Conservation (phyloP, 1,140 invertebrate species). For the Brachionus calyciflorus region DNA sequence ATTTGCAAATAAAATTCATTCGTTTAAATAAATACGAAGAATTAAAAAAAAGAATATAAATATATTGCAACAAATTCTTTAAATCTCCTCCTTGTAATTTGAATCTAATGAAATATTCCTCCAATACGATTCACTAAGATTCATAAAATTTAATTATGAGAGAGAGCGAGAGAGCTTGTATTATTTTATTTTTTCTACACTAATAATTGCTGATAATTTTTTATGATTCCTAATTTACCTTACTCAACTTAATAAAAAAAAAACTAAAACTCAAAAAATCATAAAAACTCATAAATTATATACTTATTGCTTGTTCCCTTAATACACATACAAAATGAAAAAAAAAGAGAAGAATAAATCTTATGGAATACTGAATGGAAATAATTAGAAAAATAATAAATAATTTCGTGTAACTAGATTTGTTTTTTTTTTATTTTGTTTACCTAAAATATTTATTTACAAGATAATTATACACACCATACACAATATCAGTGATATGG, state of each 20-base stretch:
- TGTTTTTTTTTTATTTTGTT: not conserved
- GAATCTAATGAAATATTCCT: too few relatives aligned
- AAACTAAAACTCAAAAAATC: not conserved
- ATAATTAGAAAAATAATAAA: slow-evolving; percentile 40
- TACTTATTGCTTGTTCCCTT: not conserved
- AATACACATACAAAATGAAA: too few relatives aligned
- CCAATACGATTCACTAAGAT: not conserved
- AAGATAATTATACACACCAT: slow-evolving; percentile 31
- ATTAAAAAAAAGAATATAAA: too few relatives aligned
- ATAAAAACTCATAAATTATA: slow-evolving; percentile 42
- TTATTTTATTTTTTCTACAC: not conserved
- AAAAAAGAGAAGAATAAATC: too few relatives aligned
- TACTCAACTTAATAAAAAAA: too few relatives aligned
- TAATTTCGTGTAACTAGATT: slow-evolving; percentile 35
- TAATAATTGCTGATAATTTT: slow-evolving; percentile 17
- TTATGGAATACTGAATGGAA: slow-evolving; percentile 13
- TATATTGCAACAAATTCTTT: too few relatives aligned
- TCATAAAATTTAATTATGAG: too few relatives aligned
- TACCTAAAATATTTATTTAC: slow-evolving; percentile 27
- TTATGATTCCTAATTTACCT: slow-evolving; percentile 27
- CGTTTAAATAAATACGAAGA: too few relatives aligned
- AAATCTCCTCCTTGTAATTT: too few relatives aligned
- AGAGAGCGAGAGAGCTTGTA: too few relatives aligned
- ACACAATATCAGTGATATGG: not conserved
- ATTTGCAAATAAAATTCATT: too few relatives aligned